Evolutionary conservation across 2,888 invertebrate species (phyloP).

Genomic region (Empis stercorea): DNA sequence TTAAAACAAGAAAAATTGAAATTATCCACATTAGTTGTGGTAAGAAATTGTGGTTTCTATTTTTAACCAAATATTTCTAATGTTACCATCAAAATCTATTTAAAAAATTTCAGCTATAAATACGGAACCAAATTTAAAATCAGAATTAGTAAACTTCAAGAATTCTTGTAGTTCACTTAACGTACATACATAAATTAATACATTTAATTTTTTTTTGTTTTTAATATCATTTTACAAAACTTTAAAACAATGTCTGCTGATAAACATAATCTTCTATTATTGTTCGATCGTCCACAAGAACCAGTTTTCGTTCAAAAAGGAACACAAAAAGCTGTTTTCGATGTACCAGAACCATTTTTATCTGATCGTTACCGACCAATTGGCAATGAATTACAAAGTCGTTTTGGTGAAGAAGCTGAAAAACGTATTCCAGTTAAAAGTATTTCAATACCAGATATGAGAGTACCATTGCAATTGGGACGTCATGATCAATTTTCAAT

Average conservation of each 20-base stretch:
- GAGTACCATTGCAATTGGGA: conserved; percentile 45
- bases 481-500: conserved; percentile 56
- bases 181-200: not conserved
- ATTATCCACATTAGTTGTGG: too few species aligned
- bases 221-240: not conserved
- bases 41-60: too few species aligned
- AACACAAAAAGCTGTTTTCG: conserved; percentile 44
- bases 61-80: too few species aligned
- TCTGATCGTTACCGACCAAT: conserved; percentile 40
- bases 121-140: not conserved
- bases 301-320: conserved; percentile 68
- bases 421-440: conserved; percentile 43
- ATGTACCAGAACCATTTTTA: conserved; percentile 49
- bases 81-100: too few species aligned
- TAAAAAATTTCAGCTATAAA: not conserved
- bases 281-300: conserved; percentile 65
- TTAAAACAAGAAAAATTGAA: too few species aligned
- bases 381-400: conserved; percentile 40
- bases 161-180: not conserved
- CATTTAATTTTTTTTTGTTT: not conserved
- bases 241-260: conserved; percentile 17
- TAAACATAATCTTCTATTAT: conserved; percentile 45
- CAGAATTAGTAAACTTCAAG: not conserved
- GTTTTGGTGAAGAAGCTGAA: conserved; percentile 43
- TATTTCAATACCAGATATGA: conserved; percentile 50